Conservation (phyloP, 1,140 invertebrate species). For the Brachystomella parvula region DNA sequence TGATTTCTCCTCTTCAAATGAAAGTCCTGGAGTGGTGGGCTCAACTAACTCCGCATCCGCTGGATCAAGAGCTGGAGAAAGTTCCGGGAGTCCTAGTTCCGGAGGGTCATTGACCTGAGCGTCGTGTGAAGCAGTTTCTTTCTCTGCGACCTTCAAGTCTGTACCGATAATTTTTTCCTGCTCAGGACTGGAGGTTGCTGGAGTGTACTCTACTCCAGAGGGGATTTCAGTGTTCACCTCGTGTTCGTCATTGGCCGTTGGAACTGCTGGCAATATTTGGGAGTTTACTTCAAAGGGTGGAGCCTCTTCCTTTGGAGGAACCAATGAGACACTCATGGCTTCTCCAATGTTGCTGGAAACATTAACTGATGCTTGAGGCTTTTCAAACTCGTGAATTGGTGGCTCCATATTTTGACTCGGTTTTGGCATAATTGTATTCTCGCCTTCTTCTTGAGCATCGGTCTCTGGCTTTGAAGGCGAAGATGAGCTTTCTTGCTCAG, state of each 20-base stretch:
- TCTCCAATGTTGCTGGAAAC: background rate
- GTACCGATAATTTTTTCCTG: background rate
- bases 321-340: background rate
- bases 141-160: background rate
- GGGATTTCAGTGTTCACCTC: no score
- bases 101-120: background rate
- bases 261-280: background rate
- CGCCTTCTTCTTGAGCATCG: background rate
- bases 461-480: no score
- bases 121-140: background rate
- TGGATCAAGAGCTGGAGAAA: background rate
- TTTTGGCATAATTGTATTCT: background rate
- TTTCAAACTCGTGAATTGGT: background rate
- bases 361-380: background rate
- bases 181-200: background rate
- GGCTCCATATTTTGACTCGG: conserved; percentile 11
- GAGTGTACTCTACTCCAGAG: background rate
- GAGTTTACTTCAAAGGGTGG: background rate
- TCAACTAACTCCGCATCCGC: background rate
- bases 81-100: background rate
- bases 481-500: no score
- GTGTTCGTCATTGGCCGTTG: background rate
- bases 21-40: background rate
- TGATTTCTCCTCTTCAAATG: background rate
- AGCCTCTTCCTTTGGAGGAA: background rate